Base-by-base conservation (phyloP, 2,797 vertebrate genomes). In the Schizopygopsis malacanthus region DNA sequence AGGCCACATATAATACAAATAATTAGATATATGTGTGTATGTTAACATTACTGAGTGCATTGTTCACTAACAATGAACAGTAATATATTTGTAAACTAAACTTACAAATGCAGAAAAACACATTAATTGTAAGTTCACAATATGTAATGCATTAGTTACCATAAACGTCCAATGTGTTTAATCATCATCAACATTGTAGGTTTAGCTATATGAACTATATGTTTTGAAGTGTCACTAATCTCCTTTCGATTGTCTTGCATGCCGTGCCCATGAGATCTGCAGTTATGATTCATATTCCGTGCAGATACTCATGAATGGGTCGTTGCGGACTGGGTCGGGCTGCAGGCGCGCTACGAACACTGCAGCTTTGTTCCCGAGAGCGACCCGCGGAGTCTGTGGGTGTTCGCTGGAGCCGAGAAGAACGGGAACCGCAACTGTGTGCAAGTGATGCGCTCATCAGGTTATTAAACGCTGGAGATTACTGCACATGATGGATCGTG, bases 331-430 rank as follows among this genome's bases (percentile, higher is more conserved):
- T 97, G 95, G 92, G 86, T 92, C 4, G 96, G 96, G 10, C 94
- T 98, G 82, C 88, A 95, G 86, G 91, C 97, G 0, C 95, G 98
- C 13, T 99, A 99, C 25, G 98, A 99, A 56, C 98, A 99, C 78
- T 97, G 97, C 85, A 95, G 95, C 87, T 97, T 98, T 88, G 87
- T 95, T 52, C 89, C 97, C 4, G 89, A 92, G 10, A 93, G 81
- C 79, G 87, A 61, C 20, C 93, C 95, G 4, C 91, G 89, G 61
- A 97, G 92, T 41, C 92, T 98, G 47, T 99, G 97, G 97, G 97
- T 99, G 79, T 99, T 98, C 89, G 98, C 96, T 45, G 98, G 98
- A 0, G 97, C 98, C 0, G 93, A 97, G 83, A 96, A 96, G 86
- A 95, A 92, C 2, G 95, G 96, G 45, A 99, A 99, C 90, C 95